Evolutionary conservation across 2,797 vertebrate genomes (phyloP).

Genomic region (Pithecia hirsuta): DNA sequence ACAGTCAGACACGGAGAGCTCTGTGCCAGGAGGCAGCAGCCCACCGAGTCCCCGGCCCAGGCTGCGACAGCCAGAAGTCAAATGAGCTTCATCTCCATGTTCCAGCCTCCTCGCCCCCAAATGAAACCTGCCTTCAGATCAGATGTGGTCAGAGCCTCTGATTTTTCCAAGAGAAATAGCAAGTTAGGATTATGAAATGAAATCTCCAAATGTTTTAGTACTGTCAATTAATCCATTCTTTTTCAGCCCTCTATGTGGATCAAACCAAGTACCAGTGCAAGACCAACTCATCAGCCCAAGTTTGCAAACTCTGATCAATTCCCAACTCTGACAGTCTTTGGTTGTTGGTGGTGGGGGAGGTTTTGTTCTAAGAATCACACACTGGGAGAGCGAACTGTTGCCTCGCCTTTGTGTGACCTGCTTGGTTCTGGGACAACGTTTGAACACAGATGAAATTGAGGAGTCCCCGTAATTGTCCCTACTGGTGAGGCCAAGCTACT

Average conservation of each 20-base stretch:
- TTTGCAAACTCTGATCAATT: background rate
- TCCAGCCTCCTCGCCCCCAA: accelerated
- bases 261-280: background rate
- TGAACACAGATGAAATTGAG: too few species aligned
- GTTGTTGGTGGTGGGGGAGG: background rate
- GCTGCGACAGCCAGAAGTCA: accelerated
- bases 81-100: background rate
- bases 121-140: background rate
- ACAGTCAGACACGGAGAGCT: background rate
- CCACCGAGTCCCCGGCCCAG: accelerated
- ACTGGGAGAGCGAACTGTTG: accelerated
- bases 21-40: too few species aligned
- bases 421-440: background rate
- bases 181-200: background rate
- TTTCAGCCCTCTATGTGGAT: background rate
- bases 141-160: accelerated
- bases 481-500: accelerated
- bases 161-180: background rate
- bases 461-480: accelerated
- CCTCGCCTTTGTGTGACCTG: accelerated
- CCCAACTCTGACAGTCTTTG: background rate
- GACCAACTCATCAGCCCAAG: accelerated
- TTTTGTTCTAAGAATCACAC: background rate
- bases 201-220: background rate
- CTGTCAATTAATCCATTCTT: background rate